These are phyloP conservation scores for Bos javanicus DNA, from an alignment of 2,113 vertebrate genomes.

Conservation along the genomic window DNA sequence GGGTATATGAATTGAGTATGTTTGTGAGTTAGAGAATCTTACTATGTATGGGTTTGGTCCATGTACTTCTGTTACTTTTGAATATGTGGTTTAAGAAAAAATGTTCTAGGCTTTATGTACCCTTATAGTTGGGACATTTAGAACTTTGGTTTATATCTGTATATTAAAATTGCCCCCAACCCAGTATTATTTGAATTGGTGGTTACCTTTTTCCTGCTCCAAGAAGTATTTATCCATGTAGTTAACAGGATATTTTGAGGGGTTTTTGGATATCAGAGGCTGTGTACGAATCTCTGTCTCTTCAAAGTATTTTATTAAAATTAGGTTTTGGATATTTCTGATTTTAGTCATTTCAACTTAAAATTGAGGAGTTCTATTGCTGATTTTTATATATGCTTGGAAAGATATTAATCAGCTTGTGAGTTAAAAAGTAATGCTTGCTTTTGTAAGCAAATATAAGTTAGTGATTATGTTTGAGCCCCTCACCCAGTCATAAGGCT, in stretches of 20 bases:
- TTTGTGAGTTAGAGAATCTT: constrained; percentile 36
- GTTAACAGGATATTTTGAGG: constrained; percentile 18
- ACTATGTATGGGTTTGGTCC: background rate
- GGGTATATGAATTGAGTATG: background rate
- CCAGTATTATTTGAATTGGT: constrained; percentile 3
- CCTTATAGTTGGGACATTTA: constrained; percentile 28
- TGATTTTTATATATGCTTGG: constrained; percentile 4
- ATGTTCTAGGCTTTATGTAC: constrained; percentile 23
- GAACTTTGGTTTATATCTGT: constrained; percentile 7
- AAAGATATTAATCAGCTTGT: constrained; percentile 28
- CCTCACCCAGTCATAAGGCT: background rate
- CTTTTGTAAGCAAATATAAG: constrained; percentile 2
- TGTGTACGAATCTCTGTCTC: constrained; percentile 4
- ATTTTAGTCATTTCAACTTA: background rate
- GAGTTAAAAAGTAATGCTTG: constrained; percentile 17
- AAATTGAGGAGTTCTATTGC: constrained; percentile 11
- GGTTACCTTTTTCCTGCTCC: background rate
- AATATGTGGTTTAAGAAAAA: background rate
- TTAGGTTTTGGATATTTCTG: constrained; percentile 28
- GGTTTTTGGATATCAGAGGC: background rate
- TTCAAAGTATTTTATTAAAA: constrained; percentile 35
- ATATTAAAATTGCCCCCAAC: background rate
- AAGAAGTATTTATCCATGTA: background rate
- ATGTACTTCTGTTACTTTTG: constrained; percentile 40
- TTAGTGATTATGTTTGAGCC: background rate